Conservation (phyloP, 2,797 vertebrate species). For the Podarcis lilfordi region DNA sequence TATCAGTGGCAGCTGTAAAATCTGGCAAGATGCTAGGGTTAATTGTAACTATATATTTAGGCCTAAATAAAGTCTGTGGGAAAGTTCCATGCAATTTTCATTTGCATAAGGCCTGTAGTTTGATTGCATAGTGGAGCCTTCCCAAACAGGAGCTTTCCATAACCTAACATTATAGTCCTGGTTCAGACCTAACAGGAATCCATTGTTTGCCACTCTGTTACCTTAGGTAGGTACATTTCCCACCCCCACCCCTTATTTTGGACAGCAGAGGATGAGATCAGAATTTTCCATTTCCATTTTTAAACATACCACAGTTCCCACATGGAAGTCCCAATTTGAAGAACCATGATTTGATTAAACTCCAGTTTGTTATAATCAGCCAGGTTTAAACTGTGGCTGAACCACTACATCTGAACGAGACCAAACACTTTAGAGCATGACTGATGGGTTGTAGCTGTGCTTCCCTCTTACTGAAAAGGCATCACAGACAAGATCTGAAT, state of each 20-base stretch:
- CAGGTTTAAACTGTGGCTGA: neutral
- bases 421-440: neutral
- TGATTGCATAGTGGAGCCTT: neutral
- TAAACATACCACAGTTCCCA: neutral
- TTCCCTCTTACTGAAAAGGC: neutral
- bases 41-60: neutral
- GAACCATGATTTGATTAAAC: neutral
- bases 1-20: neutral
- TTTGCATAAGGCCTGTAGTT: neutral
- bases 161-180: neutral
- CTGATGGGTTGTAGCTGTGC: neutral
- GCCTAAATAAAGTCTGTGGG: neutral
- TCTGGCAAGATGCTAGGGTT: neutral
- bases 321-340: neutral
- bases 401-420: neutral
- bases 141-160: neutral
- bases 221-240: neutral
- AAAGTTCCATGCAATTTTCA: neutral
- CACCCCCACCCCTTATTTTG: neutral
- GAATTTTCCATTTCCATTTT: neutral
- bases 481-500: neutral
- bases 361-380: neutral
- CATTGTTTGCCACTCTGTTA: neutral
- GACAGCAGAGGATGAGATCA: neutral
- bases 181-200: neutral